Conservation (phyloP, 2,888 invertebrate species). For the Amphimallon solstitiale region DNA sequence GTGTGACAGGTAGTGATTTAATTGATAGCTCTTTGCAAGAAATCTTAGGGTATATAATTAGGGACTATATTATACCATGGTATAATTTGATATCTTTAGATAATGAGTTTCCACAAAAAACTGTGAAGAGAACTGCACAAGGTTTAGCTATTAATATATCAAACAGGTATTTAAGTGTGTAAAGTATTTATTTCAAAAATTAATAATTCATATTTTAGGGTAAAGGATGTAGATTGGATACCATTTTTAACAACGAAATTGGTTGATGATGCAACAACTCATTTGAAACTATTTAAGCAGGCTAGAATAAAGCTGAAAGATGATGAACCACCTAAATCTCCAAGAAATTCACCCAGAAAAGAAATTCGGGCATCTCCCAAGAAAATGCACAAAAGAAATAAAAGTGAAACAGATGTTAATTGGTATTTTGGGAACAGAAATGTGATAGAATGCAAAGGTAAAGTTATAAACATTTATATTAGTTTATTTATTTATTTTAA, state of each 20-base stretch:
- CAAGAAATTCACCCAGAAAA: slow-evolving; percentile 56
- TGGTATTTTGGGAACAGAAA: slow-evolving; percentile 66
- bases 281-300: slow-evolving; percentile 86
- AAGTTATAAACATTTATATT: not conserved
- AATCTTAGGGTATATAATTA: slow-evolving; percentile 81
- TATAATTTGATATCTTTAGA: slow-evolving; percentile 75
- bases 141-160: slow-evolving; percentile 77
- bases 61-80: slow-evolving; percentile 86
- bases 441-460: slow-evolving; percentile 60
- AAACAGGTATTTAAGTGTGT: slow-evolving; percentile 67
- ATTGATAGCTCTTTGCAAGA: slow-evolving; percentile 89
- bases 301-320: slow-evolving; percentile 68
- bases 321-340: slow-evolving; percentile 53
- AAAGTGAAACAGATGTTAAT: slow-evolving; percentile 78
- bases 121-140: slow-evolving; percentile 74
- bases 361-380: slow-evolving; percentile 59
- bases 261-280: slow-evolving; percentile 91
- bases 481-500: not conserved
- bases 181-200: not conserved
- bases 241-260: slow-evolving; percentile 86
- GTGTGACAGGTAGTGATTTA: slow-evolving; percentile 85
- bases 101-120: slow-evolving; percentile 77
- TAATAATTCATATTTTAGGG: slow-evolving; percentile 55
- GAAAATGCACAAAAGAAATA: slow-evolving; percentile 72
- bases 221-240: slow-evolving; percentile 91